A percentile compares a stretch with the other conserved stretches of the same genome.
Conservation (phyloP, 1,140 invertebrate species). For the Charaxes varanes region DNA sequence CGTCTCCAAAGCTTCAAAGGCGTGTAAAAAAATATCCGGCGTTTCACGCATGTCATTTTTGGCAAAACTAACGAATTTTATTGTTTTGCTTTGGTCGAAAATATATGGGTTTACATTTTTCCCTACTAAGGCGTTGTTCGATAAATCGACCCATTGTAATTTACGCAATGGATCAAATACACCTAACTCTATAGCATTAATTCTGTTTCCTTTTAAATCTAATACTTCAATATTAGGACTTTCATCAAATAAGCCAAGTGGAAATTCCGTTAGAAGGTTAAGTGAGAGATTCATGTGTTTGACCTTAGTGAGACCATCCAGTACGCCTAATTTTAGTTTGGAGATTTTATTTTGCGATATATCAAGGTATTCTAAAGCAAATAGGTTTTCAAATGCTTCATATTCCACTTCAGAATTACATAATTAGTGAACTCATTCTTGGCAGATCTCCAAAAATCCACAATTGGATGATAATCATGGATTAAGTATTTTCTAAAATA, state of each 20-base stretch:
- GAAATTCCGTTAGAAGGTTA: conserved; percentile 23
- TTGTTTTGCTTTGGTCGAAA: conserved; percentile 32
- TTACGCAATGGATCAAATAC: conserved; percentile 45
- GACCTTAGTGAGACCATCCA: conserved; percentile 30
- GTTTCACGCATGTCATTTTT: conserved; percentile 47
- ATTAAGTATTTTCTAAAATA: too few species aligned
- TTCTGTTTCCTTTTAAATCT: conserved; percentile 42
- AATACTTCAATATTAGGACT: conserved; percentile 33
- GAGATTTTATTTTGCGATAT: conserved; percentile 44
- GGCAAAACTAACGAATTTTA: conserved; percentile 40
- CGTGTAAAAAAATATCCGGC: conserved; percentile 30
- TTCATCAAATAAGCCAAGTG: conserved; percentile 30
- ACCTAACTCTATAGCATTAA: conserved; percentile 30
- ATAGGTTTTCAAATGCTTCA: conserved; percentile 39
- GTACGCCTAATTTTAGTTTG: conserved; percentile 32
- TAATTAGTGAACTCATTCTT: too few species aligned
- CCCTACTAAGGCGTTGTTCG: conserved; percentile 31
- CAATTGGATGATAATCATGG: too few species aligned
- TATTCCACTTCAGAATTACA: too few species aligned
- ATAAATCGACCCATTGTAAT: conserved; percentile 39
- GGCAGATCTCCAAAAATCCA: too few species aligned
- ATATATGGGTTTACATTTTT: conserved; percentile 16
- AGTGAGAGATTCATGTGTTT: conserved; percentile 43
- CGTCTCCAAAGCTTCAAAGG: conserved; percentile 31
- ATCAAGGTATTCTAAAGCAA: conserved; percentile 35